Evolutionary conservation across 2,888 invertebrate species (phyloP).

Genomic region (Phymatocera aterrima): DNA sequence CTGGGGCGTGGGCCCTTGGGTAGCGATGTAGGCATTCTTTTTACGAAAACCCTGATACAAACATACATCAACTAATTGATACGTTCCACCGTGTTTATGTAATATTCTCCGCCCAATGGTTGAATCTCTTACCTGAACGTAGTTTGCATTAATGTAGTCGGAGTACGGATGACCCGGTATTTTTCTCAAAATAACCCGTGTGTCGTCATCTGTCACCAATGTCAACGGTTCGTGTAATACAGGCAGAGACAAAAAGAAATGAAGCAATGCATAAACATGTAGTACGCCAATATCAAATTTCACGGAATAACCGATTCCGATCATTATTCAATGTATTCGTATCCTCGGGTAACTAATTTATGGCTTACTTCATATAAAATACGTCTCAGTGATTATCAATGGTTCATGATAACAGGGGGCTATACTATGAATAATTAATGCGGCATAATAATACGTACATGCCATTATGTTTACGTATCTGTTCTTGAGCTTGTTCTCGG

Average conservation of each 20-base stretch:
- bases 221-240: neutral
- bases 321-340: neutral
- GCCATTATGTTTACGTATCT: constrained; percentile 75
- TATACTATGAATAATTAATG: too few species aligned
- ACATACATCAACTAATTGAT: neutral
- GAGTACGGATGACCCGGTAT: constrained; percentile 71
- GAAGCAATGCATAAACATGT: neutral
- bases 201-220: constrained; percentile 73
- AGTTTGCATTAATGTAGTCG: constrained; percentile 78
- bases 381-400: neutral
- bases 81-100: neutral
- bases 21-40: constrained; percentile 68
- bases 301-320: too few species aligned
- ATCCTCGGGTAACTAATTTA: neutral
- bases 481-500: constrained; percentile 74
- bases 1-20: constrained; percentile 71
- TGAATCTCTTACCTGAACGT: constrained; percentile 70
- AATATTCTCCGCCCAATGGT: neutral
- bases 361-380: too few species aligned
- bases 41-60: constrained; percentile 62
- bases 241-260: neutral
- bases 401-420: too few species aligned
- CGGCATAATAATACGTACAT: constrained; percentile 70
- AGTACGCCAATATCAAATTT: neutral
- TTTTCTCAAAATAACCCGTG: constrained; percentile 74